Evolutionary conservation across 2,888 invertebrate genomes (phyloP).

Genomic region (Rhogogaster chlorosoma): DNA sequence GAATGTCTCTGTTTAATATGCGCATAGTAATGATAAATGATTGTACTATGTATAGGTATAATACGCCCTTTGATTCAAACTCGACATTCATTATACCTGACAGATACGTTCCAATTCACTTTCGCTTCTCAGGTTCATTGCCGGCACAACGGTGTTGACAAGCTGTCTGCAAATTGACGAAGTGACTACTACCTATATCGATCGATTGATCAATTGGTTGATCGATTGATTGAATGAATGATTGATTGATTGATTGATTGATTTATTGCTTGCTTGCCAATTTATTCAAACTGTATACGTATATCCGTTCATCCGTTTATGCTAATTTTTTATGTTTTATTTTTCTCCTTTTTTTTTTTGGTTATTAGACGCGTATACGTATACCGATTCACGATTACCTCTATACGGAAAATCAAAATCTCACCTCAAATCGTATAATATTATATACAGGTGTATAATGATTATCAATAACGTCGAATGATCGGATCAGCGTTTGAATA

Average conservation of each 20-base stretch:
- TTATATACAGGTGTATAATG: background rate
- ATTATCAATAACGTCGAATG: background rate
- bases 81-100: background rate
- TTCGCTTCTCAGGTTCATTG: conserved; percentile 45
- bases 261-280: background rate
- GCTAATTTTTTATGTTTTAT: background rate
- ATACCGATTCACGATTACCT: too few species aligned
- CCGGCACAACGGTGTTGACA: background rate
- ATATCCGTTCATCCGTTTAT: too few species aligned
- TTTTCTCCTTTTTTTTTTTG: background rate
- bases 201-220: background rate
- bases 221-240: background rate
- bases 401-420: too few species aligned
- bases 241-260: background rate
- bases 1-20: conserved; percentile 5
- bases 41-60: background rate
- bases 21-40: background rate
- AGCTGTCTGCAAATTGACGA: conserved; percentile 21
- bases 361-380: too few species aligned
- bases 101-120: conserved; percentile 11
- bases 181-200: background rate
- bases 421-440: too few species aligned
- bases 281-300: background rate
- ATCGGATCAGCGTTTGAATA: background rate
- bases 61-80: background rate